Conservation (phyloP, 2,797 vertebrate genomes). For the Dipus sagitta region DNA sequence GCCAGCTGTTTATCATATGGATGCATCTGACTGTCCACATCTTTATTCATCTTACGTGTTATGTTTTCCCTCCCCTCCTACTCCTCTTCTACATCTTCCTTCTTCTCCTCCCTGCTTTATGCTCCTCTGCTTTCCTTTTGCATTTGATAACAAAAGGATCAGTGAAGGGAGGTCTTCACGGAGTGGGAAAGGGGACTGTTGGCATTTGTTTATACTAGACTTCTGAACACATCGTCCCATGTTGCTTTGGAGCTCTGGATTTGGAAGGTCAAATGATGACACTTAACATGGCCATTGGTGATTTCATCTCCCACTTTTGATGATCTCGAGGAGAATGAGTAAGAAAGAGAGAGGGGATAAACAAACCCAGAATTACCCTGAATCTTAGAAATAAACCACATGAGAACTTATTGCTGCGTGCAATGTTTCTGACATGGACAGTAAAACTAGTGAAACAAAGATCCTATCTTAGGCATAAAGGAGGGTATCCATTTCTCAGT, state of each 20-base stretch:
- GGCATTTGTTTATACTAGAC: background rate
- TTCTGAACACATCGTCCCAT: background rate
- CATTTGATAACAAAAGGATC: constrained; percentile 16
- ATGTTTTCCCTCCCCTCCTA: background rate
- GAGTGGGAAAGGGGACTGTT: background rate
- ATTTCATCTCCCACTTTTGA: constrained; percentile 59
- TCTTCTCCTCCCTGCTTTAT: background rate
- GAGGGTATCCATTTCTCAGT: constrained; percentile 38
- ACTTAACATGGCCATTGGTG: background rate
- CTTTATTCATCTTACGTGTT: background rate
- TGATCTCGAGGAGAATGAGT: constrained; percentile 17
- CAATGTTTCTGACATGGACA: constrained; percentile 12
- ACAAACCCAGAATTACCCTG: constrained; percentile 1
- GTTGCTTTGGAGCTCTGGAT: constrained; percentile 9
- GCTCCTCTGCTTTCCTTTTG: background rate
- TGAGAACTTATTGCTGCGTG: constrained; percentile 39
- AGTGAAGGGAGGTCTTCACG: background rate
- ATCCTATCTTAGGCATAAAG: constrained; percentile 29
- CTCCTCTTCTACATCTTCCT: background rate
- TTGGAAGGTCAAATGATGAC: background rate
- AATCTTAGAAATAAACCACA: constrained; percentile 50
- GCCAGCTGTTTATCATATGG: background rate
- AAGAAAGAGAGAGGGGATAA: background rate
- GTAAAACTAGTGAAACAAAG: constrained; percentile 56
- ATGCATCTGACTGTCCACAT: background rate